These are phyloP conservation scores for Caenorhabditis sp. DNA, from an alignment of 2,888 invertebrate genomes.

Conservation along the genomic window DNA sequence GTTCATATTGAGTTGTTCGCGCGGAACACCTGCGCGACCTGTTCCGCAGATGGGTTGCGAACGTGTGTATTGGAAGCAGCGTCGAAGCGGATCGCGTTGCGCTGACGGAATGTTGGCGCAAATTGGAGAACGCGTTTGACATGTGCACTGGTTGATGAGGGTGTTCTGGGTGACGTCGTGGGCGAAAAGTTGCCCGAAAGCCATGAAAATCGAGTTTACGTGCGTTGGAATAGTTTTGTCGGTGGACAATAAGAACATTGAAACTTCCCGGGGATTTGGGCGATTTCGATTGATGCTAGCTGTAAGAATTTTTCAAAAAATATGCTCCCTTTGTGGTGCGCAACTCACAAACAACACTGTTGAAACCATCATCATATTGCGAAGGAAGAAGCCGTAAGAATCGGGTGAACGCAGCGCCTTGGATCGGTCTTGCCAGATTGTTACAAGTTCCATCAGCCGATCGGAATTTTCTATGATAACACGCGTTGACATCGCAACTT, in stretches of 20 bases:
- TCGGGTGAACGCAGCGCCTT: constrained; percentile 89
- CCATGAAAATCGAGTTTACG: constrained; percentile 60
- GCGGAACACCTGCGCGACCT: constrained; percentile 84
- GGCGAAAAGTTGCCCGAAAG: constrained; percentile 61
- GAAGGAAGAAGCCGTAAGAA: constrained; percentile 60
- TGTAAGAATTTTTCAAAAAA: constrained; percentile 13
- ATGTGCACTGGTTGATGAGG: constrained; percentile 41
- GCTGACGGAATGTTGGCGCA: constrained; percentile 53
- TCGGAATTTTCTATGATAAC: constrained; percentile 77
- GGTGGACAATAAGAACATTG: constrained; percentile 65
- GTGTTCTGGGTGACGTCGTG: constrained; percentile 64
- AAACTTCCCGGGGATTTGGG: constrained; percentile 67
- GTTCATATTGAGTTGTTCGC: constrained; percentile 81
- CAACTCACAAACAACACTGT: constrained; percentile 58
- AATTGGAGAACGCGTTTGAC: constrained; percentile 41
- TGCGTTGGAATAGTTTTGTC: constrained; percentile 49
- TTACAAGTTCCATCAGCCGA: constrained; percentile 94
- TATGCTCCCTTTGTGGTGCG: not conserved
- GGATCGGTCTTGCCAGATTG: constrained; percentile 79
- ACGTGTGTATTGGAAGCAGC: constrained; percentile 73
- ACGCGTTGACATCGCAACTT: constrained; percentile 61
- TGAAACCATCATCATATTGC: constrained; percentile 67
- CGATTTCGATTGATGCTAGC: constrained; percentile 42
- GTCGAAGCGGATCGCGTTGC: constrained; percentile 28
- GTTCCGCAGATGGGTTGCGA: constrained; percentile 95